Conservation (phyloP, 2,113 vertebrate species). For the Noturus placidus region DNA sequence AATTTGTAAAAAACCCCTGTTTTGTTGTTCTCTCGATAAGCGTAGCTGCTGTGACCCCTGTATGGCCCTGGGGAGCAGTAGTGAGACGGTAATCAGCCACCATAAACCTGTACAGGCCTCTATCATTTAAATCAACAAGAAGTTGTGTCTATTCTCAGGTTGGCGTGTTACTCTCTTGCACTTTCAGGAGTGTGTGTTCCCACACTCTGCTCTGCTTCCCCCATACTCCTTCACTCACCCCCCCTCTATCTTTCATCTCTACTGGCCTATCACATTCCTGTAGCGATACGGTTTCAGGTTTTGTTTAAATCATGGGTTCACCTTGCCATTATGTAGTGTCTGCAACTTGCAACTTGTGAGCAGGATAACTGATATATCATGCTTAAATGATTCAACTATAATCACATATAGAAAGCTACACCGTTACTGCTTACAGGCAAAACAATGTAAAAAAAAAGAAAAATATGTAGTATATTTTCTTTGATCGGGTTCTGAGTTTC, state of each 20-base stretch:
- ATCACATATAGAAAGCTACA: background rate
- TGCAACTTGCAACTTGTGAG: background rate
- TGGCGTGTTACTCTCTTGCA: constrained; percentile 29
- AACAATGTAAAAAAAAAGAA: background rate
- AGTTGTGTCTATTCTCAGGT: constrained; percentile 52
- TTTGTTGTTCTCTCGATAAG: background rate
- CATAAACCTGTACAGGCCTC: constrained; percentile 49
- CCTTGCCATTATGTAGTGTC: background rate
- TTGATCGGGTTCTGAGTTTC: background rate
- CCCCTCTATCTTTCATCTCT: constrained; percentile 15
- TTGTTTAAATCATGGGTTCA: background rate
- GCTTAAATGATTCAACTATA: background rate
- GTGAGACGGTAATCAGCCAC: constrained; percentile 20
- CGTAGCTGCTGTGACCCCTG: background rate
- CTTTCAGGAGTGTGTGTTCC: constrained; percentile 44
- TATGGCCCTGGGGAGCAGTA: constrained; percentile 23
- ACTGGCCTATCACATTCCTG: background rate
- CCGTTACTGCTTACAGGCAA: background rate
- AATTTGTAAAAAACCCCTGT: background rate
- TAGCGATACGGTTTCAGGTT: background rate
- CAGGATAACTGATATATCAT: background rate
- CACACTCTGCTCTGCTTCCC: constrained; percentile 44
- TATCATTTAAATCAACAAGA: constrained; percentile 50
- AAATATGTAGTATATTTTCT: no score
- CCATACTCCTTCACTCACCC: background rate